Conservation (phyloP, 2,113 vertebrate genomes). For the Abramis brama region DNA sequence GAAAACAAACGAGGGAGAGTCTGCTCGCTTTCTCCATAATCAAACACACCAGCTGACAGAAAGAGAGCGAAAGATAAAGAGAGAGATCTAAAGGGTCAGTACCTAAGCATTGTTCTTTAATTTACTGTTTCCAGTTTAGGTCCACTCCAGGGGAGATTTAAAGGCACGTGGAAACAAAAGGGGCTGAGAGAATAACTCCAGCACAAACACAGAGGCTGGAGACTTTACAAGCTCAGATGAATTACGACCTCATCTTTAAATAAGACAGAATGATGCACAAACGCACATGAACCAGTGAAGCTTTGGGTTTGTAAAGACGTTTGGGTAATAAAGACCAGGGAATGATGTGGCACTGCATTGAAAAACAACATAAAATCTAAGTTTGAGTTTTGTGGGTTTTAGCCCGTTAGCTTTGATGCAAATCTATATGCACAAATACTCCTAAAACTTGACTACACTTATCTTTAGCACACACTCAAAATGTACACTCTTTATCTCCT, state of each 20-base stretch:
- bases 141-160: constrained; percentile 38
- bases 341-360: background rate
- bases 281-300: background rate
- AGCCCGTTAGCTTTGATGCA: background rate
- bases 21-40: constrained; percentile 69
- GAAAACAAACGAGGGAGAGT: constrained; percentile 80
- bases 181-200: constrained; percentile 57
- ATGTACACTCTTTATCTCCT: background rate
- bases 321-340: background rate
- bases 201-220: constrained; percentile 16
- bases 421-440: background rate
- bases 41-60: constrained; percentile 65
- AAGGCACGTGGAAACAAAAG: constrained; percentile 59
- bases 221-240: constrained; percentile 36
- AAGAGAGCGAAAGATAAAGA: constrained; percentile 22
- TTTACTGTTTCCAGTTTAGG: constrained; percentile 44
- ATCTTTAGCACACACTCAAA: background rate
- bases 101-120: constrained; percentile 38
- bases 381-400: background rate
- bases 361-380: background rate
- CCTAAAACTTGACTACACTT: background rate
- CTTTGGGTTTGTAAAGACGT: background rate
- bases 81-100: constrained; percentile 25
- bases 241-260: constrained; percentile 58
- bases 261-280: constrained; percentile 36